Percentiles rank a stretch among this genome's conserved stretches.
Conservation (phyloP, 1,140 invertebrate species). For the Homalodisca vitripennis region DNA sequence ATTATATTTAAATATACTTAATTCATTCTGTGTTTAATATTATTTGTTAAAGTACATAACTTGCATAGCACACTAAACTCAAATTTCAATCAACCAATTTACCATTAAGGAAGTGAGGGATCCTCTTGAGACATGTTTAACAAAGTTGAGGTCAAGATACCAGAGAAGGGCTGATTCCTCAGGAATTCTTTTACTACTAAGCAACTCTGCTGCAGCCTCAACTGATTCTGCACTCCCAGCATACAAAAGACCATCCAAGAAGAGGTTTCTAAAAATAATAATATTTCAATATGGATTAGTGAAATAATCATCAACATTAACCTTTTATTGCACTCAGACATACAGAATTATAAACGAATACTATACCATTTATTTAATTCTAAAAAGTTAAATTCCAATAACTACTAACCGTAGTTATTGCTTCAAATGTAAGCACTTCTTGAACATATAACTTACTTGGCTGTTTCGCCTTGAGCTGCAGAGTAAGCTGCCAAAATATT, state of each 20-base stretch:
- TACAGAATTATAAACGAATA: too few species aligned
- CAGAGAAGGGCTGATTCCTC: constrained; percentile 61
- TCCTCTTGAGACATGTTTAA: constrained; percentile 68
- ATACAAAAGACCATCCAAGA: constrained; percentile 73
- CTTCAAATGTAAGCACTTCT: too few species aligned
- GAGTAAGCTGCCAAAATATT: constrained; percentile 66
- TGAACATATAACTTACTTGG: too few species aligned
- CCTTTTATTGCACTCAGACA: too few species aligned
- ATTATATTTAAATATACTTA: too few species aligned
- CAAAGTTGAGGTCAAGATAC: constrained; percentile 65
- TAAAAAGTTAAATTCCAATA: neutral
- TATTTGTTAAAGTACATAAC: too few species aligned
- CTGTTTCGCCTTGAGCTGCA: constrained; percentile 51
- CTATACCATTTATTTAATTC: too few species aligned
- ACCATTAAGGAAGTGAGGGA: constrained; percentile 66
- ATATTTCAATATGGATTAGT: too few species aligned
- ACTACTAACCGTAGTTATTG: neutral
- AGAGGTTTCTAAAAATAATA: constrained; percentile 60
- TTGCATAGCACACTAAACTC: neutral
- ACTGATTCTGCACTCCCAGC: constrained; percentile 73
- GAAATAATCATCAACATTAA: too few species aligned
- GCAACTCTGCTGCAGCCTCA: constrained; percentile 67
- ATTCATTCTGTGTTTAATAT: too few species aligned
- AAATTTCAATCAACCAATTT: constrained; percentile 47
- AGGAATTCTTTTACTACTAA: constrained; percentile 65